Evolutionary conservation across 2,113 vertebrate species (phyloP).

Genomic region (Gracilinanus agilis): DNA sequence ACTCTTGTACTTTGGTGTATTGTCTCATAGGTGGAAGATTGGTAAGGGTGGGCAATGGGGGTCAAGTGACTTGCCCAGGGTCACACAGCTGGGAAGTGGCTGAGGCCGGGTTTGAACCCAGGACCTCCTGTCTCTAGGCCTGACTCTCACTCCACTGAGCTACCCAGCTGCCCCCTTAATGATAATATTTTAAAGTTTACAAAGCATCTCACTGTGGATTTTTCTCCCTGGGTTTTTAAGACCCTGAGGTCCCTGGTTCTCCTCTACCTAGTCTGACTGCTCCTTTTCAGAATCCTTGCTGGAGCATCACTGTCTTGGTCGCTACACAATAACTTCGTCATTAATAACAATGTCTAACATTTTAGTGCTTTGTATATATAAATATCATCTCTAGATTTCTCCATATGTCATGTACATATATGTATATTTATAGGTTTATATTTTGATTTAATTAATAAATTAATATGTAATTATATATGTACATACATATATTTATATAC

Average conservation of each 20-base stretch:
- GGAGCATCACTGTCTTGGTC: background rate
- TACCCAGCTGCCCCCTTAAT: background rate
- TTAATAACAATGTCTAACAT: background rate
- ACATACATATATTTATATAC: background rate
- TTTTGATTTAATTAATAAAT: background rate
- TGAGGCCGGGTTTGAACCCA: too few species aligned
- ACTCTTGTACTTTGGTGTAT: too few species aligned
- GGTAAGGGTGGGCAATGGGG: too few species aligned
- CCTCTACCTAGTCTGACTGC: background rate
- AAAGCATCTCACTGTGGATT: background rate
- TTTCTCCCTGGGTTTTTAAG: background rate
- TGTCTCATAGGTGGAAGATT: too few species aligned
- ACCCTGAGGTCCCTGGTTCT: background rate
- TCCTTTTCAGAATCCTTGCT: background rate
- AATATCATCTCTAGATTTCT: background rate
- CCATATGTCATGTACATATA: background rate
- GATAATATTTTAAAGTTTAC: background rate
- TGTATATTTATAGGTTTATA: background rate
- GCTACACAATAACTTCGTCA: background rate
- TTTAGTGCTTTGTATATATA: background rate
- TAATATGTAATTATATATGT: background rate
- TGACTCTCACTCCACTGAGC: too few species aligned
- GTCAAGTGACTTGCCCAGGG: too few species aligned
- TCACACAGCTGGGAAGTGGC: too few species aligned
- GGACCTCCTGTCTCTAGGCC: too few species aligned